Base-by-base conservation (phyloP, 2,113 vertebrate species). In the Crotalus viridis region DNA sequence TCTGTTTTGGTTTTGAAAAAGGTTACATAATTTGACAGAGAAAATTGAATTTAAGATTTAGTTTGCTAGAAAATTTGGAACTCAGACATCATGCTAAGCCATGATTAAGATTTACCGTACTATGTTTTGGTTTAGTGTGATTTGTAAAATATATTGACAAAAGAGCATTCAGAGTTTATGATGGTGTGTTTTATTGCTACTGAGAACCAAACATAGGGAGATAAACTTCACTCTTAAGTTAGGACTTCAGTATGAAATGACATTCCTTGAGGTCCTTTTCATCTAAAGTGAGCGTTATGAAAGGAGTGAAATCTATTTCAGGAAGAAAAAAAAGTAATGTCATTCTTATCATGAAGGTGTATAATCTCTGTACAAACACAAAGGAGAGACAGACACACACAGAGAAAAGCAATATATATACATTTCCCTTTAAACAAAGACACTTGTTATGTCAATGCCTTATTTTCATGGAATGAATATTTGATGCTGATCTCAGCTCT, bases 231-330 rank as follows among this genome's bases (percentile, higher is more conserved):
- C 15, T 88, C 87, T 51, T 89, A 89, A 81, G 26, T 89, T 88
- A 92, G 91, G 89, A 89, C 92, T 93, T 90, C 74, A 90, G 74
- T 74, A 89, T 86, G 92, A 90, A 93, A 93, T 93, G 92, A 86
- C 88, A 93, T 91, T 74, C 19, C 59, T 74, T 24, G 10, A 90
- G 89, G 19, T 88, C 28, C 33, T 90, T 91, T 91, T 88, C n/a
- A 74, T 88, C 85, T 33, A 33, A 90, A 93, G 61, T 88, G 52
- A 64, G n/a, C 26, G 59, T 51, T 91, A 54, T 91, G 85, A 86
- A 90, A 93, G 33, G 43, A 61, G 28, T 33, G 59, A 90, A 86
- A 90, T 88, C 57, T 91, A 85, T 88, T 88, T 74, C 61, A 69
- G 57, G 55, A 90, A 56, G 55, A 74, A 61, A 91, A 46, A 88